These are phyloP conservation scores for Nesogale talazaci DNA, from an alignment of 2,113 vertebrate genomes.

Conservation along the genomic window DNA sequence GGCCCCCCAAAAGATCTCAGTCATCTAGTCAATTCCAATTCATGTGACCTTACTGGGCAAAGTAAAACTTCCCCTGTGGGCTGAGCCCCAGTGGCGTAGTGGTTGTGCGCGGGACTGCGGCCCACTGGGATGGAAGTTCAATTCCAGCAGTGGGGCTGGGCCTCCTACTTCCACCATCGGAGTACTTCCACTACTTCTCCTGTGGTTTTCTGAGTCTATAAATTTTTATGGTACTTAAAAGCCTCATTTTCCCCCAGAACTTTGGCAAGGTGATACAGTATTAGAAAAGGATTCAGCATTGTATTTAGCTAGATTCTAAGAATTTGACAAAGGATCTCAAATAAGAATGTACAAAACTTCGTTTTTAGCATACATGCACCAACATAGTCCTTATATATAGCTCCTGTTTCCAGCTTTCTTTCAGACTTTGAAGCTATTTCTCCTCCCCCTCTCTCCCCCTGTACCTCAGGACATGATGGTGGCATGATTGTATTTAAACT, in stretches of 20 bases:
- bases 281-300: slow-evolving; percentile 1
- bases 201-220: no score
- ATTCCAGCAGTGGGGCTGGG: no score
- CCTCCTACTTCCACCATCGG: no score
- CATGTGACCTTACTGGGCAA: no score
- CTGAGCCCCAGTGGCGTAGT: no score
- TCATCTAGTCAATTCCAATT: no score
- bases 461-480: slow-evolving; percentile 92
- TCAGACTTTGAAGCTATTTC: neutral
- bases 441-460: neutral
- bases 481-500: slow-evolving; percentile 99
- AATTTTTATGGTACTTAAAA: no score
- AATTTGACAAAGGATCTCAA: slow-evolving; percentile 6
- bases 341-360: neutral
- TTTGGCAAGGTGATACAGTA: neutral
- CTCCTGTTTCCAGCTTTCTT: neutral
- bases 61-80: no score
- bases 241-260: no score
- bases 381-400: neutral
- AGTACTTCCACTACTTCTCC: no score
- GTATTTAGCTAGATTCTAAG: neutral
- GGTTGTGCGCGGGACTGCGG: no score
- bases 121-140: no score
- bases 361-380: neutral
- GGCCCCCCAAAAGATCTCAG: neutral